Evolutionary conservation across 2,113 vertebrate genomes (phyloP), one percentile per base, ranked within the genome.

Genomic region (Mastomys coucha): DNA sequence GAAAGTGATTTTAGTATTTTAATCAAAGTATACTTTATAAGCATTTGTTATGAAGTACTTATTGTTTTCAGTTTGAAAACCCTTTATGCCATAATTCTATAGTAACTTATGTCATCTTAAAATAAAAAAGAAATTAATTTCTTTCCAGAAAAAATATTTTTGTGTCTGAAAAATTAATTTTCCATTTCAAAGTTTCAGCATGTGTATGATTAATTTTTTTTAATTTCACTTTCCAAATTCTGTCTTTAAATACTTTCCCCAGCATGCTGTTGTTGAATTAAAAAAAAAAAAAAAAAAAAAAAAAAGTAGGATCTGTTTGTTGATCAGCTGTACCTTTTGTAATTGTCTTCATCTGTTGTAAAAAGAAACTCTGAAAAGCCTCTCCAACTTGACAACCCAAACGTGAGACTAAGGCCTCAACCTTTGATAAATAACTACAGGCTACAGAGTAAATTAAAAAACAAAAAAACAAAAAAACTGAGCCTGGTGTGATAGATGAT

Each of bases 1-100:
- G 31, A 80, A 94, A 82, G 58, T 58, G 2, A 91, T 87, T 93
- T 88, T 95, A 87, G 94, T 82, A 17, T 2, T 91, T 72, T 94
- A 94, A 88, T 75, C 2, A 82, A 72, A 82, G 31, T 7, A 65
- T 58, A 73, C 36, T 53, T 58, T 72, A 93, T 91, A 86, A 60
- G 0, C 0, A 65, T 72, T 26, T 70, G 4, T 39, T 86, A 56
- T n/a, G 42, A 86, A 87, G 4, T 76, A 0, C 28, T 58, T 56
- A n/a, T 7, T 84, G 86, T 92, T 91, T 88, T 75, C 16, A 94
- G 49, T 22, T 58, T 94, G 89, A 80, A 78, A 90, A 7, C 3
- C n/a, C 70, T 91, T 72, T 31, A 16, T 73, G 88, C 49, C 8
- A 24, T 69, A 58, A 65, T 33, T 1, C 10, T 69, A 7, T 72